phyloP scores from a whole-genome alignment of 2,888 invertebrate genomes.

The Platycheirus rosarum region DNA sequence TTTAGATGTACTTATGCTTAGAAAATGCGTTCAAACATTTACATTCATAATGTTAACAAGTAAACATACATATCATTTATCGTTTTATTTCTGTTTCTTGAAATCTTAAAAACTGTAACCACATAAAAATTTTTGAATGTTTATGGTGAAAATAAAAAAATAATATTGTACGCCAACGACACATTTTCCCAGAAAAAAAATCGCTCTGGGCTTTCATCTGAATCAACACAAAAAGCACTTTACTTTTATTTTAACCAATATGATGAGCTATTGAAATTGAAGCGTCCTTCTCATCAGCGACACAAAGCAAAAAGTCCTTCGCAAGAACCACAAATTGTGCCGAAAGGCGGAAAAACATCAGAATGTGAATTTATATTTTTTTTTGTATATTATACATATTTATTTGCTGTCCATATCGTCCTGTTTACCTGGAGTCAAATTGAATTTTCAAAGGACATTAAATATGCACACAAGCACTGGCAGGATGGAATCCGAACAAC shows the following conservation, averaged over 20 bases:
- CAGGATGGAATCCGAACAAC: not conserved
- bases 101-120: too few relatives aligned
- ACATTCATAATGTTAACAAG: too few relatives aligned
- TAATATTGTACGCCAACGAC: too few relatives aligned
- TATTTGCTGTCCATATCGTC: conserved; percentile 11
- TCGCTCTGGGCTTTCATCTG: too few relatives aligned
- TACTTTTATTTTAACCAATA: not conserved
- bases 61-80: too few relatives aligned
- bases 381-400: not conserved
- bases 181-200: too few relatives aligned
- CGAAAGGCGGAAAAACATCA: not conserved
- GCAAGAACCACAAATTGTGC: conserved; percentile 11
- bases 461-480: conserved; percentile 25
- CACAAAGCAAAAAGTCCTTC: not conserved
- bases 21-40: too few relatives aligned
- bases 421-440: conserved; percentile 33
- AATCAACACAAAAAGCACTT: conserved; percentile 14
- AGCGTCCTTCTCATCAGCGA: not conserved
- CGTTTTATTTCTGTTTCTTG: too few relatives aligned
- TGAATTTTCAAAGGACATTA: conserved; percentile 49
- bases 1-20: too few relatives aligned
- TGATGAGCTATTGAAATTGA: conserved; percentile 11
- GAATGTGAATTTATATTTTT: not conserved
- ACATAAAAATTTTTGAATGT: too few relatives aligned
- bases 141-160: too few relatives aligned